Conservation (phyloP, 2,888 invertebrate genomes). For the Tiliacea citrago region DNA sequence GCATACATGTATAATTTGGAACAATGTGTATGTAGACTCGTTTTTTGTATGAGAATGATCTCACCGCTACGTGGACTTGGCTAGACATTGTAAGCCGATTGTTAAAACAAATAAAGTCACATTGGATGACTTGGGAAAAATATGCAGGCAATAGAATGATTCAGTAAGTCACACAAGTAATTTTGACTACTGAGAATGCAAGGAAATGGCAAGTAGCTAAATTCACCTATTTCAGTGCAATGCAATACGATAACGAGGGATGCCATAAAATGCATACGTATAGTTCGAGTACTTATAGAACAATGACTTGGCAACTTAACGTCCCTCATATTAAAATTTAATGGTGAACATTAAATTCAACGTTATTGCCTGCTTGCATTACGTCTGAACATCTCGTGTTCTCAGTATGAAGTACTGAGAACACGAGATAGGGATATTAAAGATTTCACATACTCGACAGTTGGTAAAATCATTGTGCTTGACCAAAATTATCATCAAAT, state of each 20-base stretch:
- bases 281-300: constrained; percentile 24
- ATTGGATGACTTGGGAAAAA: constrained; percentile 46
- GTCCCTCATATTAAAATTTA: constrained; percentile 37
- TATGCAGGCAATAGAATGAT: constrained; percentile 45
- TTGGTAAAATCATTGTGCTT: neutral
- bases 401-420: no score
- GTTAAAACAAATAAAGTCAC: constrained; percentile 56
- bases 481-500: neutral
- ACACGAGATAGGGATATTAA: neutral
- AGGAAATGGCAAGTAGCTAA: constrained; percentile 41
- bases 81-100: constrained; percentile 58
- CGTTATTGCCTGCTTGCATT: constrained; percentile 22
- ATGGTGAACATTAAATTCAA: constrained; percentile 31
- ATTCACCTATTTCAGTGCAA: constrained; percentile 41
- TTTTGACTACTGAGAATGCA: constrained; percentile 33
- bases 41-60: constrained; percentile 75
- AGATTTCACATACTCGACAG: constrained; percentile 5
- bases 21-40: constrained; percentile 58
- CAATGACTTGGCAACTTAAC: constrained; percentile 43
- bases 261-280: constrained; percentile 32
- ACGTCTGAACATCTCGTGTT: constrained; percentile 26
- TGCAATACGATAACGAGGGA: constrained; percentile 50
- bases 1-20: constrained; percentile 60
- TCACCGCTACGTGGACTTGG: constrained; percentile 75
- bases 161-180: constrained; percentile 46